Evolutionary conservation across 2,797 vertebrate genomes (phyloP).

Genomic region (Platalea minor): DNA sequence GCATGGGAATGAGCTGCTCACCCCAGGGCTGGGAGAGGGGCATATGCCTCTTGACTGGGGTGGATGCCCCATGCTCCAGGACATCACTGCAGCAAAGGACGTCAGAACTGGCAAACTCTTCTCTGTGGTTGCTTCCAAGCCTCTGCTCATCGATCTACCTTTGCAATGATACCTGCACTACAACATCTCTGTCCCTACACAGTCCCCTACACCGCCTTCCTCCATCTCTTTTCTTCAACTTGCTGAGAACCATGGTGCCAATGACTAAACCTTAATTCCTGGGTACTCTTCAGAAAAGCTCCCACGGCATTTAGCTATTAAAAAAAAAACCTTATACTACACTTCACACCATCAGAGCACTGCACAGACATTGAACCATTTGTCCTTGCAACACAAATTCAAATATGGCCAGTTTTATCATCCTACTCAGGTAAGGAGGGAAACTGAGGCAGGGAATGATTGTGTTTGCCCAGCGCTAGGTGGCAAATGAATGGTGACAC

Average conservation of each 20-base stretch:
- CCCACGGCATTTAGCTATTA: neutral
- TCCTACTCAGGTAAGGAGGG: neutral
- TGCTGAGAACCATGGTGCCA: neutral
- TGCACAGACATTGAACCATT: neutral
- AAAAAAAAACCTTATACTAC: neutral
- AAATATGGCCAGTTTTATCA: neutral
- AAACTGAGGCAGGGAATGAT: constrained; percentile 19
- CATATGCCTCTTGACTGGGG: neutral
- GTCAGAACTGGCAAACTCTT: neutral
- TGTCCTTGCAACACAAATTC: neutral
- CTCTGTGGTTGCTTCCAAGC: neutral
- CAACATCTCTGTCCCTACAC: too few relatives aligned
- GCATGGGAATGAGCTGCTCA: neutral
- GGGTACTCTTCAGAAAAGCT: neutral
- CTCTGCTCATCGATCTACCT: neutral
- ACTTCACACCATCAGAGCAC: neutral
- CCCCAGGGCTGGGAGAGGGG: neutral
- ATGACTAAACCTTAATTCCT: neutral
- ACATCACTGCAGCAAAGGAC: neutral
- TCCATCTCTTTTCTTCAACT: neutral
- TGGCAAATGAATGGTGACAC: fast-evolving
- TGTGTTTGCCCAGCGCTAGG: neutral
- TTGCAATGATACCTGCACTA: neutral
- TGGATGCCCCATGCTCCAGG: neutral
- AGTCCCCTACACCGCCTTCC: neutral